Base-by-base conservation (phyloP, 2,888 invertebrate genomes). In the Apantesis nais region DNA sequence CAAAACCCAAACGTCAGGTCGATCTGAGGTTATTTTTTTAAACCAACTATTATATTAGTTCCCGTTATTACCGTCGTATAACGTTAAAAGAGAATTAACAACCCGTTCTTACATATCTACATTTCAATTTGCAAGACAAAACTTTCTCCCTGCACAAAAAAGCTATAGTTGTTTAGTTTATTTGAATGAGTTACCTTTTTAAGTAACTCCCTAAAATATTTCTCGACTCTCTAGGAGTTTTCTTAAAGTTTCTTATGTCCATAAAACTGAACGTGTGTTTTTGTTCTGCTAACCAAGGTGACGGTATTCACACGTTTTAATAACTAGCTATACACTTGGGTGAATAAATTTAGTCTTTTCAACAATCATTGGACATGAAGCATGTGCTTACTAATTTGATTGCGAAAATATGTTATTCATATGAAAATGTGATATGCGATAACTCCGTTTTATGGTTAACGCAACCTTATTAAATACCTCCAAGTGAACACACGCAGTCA, bases 401-500 rank as follows among this genome's bases (percentile, higher is more conserved):
- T 58, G 29, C 29, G 7, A 31, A 61, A 44, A n/a, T 67, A 31
- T n/a, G 16, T 66, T 39, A 60, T 31, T 62, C 52, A 25, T 52
- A 39, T 39, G 67, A 41, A 62, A 68, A 39, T 52, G 44, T 62
- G 37, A 52, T 68, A 52, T 29, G 52, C 52, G 39, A 52, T 62
- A 48, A 22, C 52, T 7, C 14, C 34, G 52, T 25, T 11, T 48
- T 48, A 29, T 44, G 31, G 34, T 4, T 62, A 14, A 39, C 5
- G 37, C 19, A 44, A 31, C 12, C 44, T 25, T 31, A 31, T 31
- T 63, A 25, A 29, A 41, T 29, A 62, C 25, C 19, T 8, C n/a
- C 41, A 29, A 41, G 29, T 19, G 41, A 63, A 44, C 44, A 44
- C 19, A 29, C 29, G 29, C 3, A n/a, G 44, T 48, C 61, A 25